Percentiles rank a stretch among this genome's conserved stretches.
phyloP scores from a whole-genome alignment of 2,797 vertebrate species.

The Buphagus erythrorhynchus region DNA sequence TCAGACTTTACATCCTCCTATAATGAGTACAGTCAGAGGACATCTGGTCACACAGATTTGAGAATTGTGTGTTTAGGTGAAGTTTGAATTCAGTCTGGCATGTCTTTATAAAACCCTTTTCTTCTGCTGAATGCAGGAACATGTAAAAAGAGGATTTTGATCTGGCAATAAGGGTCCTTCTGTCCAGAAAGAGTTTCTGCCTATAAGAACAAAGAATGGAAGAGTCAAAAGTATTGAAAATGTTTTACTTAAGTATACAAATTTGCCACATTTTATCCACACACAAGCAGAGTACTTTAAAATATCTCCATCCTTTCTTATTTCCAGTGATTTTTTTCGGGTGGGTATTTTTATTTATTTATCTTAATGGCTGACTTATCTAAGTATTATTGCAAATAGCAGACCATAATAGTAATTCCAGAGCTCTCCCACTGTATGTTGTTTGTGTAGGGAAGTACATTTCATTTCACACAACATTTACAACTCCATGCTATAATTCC shows the following conservation, averaged over 20 bases:
- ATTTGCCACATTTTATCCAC: neutral
- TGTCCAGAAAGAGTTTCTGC: neutral
- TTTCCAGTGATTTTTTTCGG: neutral
- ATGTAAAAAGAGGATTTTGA: neutral
- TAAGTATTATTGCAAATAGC: conserved; percentile 30
- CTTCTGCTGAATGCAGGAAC: neutral
- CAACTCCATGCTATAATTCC: conserved; percentile 32
- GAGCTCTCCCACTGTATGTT: neutral
- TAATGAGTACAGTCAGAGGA: neutral
- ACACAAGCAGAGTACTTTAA: neutral
- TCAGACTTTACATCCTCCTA: neutral
- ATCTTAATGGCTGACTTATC: conserved; percentile 30
- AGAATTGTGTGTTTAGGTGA: neutral
- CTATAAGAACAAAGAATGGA: neutral
- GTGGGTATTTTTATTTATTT: conserved; percentile 46
- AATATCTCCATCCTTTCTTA: neutral
- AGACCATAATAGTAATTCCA: conserved; percentile 43
- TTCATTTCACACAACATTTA: conserved; percentile 63
- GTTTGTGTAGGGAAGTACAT: conserved; percentile 12
- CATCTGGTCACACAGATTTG: neutral
- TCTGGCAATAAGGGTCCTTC: neutral
- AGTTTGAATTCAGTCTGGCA: neutral
- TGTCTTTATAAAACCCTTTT: neutral
- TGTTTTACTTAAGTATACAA: neutral
- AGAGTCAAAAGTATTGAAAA: neutral